Evolutionary conservation across 37 sponge, comb jelly and placozoan species (phyloP).

Genomic region (Halisarca cf. caerulea): DNA sequence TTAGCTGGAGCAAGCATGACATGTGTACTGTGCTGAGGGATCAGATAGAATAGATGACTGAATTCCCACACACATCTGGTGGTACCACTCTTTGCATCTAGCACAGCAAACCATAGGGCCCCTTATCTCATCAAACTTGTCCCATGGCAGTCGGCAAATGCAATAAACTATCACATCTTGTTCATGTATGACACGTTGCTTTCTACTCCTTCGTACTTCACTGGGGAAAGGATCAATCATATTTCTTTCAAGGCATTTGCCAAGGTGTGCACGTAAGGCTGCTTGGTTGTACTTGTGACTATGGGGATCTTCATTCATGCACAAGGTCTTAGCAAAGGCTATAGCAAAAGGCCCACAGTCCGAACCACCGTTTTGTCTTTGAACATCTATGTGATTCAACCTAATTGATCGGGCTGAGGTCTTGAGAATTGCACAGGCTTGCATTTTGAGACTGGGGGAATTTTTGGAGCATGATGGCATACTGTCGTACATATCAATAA

Average conservation of each 20-base stretch:
- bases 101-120: slow-evolving; percentile 17
- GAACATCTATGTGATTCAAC: not conserved
- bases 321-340: not conserved
- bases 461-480: not conserved
- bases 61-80: not conserved
- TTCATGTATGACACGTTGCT: not conserved
- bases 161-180: not conserved
- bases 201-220: not conserved
- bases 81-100: slow-evolving; percentile 12
- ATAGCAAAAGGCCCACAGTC: slow-evolving; percentile 13
- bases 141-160: slow-evolving; percentile 15
- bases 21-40: too few species aligned
- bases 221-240: not conserved
- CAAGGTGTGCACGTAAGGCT: slow-evolving; percentile 1
- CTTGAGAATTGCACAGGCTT: slow-evolving; percentile 1
- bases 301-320: not conserved
- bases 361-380: not conserved
- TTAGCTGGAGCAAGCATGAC: too few species aligned
- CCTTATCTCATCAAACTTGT: not conserved
- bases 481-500: not conserved
- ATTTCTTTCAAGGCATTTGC: not conserved
- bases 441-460: not conserved
- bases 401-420: not conserved
- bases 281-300: not conserved
- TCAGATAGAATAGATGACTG: too few species aligned